A percentile compares a stretch with the other conserved stretches of the same genome.
Conservation (phyloP, 2,888 invertebrate species). For the Tetrapedia diversipes region DNA sequence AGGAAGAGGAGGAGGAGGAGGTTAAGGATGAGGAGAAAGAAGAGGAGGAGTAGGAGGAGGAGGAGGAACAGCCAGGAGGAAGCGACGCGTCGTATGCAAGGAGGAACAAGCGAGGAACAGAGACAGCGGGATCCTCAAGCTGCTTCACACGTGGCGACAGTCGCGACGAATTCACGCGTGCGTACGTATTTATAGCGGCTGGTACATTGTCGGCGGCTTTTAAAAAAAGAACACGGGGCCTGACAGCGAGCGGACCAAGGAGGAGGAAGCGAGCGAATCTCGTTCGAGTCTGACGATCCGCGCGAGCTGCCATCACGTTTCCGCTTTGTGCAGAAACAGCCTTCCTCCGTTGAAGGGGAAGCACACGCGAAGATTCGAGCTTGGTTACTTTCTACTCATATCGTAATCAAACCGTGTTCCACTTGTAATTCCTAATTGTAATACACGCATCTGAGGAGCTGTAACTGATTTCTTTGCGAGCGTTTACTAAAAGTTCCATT, state of each 20-base stretch:
- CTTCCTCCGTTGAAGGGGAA: no score
- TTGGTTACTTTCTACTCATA: no score
- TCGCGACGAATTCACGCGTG: conserved; percentile 74
- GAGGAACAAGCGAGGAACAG: conserved; percentile 35
- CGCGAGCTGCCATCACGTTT: conserved; percentile 22
- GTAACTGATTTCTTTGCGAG: no score
- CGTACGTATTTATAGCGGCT: conserved; percentile 77
- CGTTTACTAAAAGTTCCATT: no score
- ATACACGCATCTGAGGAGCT: no score
- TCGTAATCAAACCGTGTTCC: no score
- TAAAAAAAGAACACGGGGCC: conserved; percentile 50
- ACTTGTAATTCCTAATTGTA: no score
- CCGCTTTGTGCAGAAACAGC: conserved; percentile 26
- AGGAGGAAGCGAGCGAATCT: conserved; percentile 49
- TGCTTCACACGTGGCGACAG: conserved; percentile 77
- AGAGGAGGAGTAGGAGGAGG: conserved; percentile 6
- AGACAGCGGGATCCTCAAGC: conserved; percentile 68
- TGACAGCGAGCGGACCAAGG: conserved; percentile 25
- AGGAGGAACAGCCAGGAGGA: conserved; percentile 32
- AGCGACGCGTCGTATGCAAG: conserved; percentile 15
- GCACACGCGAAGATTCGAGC: no score
- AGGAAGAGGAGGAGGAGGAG: conserved; percentile 14
- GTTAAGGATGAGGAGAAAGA: neutral
- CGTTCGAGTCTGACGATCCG: conserved; percentile 39
- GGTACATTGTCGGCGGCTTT: conserved; percentile 66